phyloP scores from a whole-genome alignment of 2,888 invertebrate species.

The Heteropelma amictum region DNA sequence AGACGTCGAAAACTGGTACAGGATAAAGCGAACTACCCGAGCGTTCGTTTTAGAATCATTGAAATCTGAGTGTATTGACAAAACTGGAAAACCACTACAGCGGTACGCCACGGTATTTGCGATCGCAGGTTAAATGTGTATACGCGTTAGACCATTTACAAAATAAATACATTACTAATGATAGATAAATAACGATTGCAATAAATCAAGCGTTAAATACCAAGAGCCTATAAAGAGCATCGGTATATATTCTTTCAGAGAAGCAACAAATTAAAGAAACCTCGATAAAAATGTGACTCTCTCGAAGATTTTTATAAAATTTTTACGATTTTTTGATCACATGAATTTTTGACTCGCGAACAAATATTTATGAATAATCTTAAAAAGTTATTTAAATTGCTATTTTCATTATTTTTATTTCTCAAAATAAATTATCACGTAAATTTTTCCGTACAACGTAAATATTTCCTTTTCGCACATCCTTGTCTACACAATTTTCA shows the following conservation, averaged over 20 bases:
- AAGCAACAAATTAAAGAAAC: not conserved
- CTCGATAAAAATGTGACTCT: no score
- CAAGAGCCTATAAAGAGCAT: not conserved
- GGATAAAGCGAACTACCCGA: slow-evolving; percentile 19
- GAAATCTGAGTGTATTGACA: slow-evolving; percentile 20
- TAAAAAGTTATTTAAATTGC: no score
- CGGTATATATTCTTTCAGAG: not conserved
- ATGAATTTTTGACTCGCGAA: no score
- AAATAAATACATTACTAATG: slow-evolving; percentile 58
- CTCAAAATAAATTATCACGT: no score
- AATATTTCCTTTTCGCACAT: no score
- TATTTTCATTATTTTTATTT: no score
- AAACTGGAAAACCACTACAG: slow-evolving; percentile 13
- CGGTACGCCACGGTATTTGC: slow-evolving; percentile 11
- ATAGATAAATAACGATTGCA: slow-evolving; percentile 44
- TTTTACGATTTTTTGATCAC: no score
- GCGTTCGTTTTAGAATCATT: not conserved
- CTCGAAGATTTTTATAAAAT: no score
- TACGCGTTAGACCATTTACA: not conserved
- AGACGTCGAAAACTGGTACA: no score
- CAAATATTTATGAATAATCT: no score
- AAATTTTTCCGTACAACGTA: no score
- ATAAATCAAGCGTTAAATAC: slow-evolving; percentile 17
- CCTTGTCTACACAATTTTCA: no score
- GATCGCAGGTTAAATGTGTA: not conserved